A percentile compares a stretch with the other conserved stretches of the same genome.
Evolutionary conservation across 2,113 vertebrate genomes (phyloP).

Genomic region (Anguilla japonica): DNA sequence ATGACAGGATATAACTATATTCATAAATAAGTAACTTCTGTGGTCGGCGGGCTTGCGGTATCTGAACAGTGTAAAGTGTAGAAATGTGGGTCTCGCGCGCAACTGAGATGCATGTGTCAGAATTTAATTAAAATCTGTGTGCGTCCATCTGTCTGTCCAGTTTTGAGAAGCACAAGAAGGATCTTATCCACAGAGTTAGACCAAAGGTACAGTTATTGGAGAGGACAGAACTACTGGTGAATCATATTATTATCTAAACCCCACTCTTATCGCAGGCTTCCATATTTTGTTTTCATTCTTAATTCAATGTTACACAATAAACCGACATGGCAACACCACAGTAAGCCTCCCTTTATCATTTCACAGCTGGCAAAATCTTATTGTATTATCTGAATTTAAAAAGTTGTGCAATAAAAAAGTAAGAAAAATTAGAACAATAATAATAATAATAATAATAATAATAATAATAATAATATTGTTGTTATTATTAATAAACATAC

Average conservation of each 20-base stretch:
- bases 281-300: neutral
- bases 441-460: neutral
- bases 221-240: neutral
- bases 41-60: neutral
- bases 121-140: neutral
- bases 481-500: neutral
- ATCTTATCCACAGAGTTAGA: slow-evolving; percentile 21
- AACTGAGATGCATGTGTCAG: neutral
- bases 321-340: neutral
- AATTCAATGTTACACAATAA: neutral
- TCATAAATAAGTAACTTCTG: neutral
- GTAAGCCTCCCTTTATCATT: too few relatives aligned
- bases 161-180: neutral
- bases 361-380: too few relatives aligned
- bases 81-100: neutral
- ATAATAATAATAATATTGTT: neutral
- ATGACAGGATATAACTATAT: neutral
- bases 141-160: neutral
- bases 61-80: neutral
- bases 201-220: slow-evolving; percentile 38
- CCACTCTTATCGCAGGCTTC: neutral
- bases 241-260: neutral
- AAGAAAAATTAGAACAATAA: neutral
- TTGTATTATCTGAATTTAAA: too few relatives aligned
- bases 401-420: too few relatives aligned